Evolutionary conservation across 2,797 vertebrate species (phyloP), one percentile per base, ranked within the genome.

Genomic region (Cossypha polioptera): DNA sequence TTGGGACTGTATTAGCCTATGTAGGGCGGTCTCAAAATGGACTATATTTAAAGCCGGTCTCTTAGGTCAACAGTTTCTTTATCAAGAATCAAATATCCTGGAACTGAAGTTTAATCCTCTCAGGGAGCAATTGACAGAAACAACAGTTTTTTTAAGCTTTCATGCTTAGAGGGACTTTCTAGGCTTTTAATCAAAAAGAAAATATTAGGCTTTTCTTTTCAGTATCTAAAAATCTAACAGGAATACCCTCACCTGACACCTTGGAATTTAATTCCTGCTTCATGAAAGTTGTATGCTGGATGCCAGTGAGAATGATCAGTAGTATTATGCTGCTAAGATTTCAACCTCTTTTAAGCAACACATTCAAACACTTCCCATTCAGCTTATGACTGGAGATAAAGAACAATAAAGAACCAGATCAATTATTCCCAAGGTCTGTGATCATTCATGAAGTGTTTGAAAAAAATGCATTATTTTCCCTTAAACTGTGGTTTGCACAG

Each of bases 101-200:
- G 86, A 98, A 97, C 92, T 88, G 92, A 97, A 97, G 96, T 96
- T 97, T 97, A 97, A 98, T 97, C 97, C 96, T 97, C 94, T 96
- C 94, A 96, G 88, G 90, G 92, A 97, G 95, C 95, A 96, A 98
- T 88, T 94, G 95, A 95, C 96, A 95, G 91, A 97, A 98, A 96
- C 87, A 96, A 96, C 87, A 91, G 16, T 6, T 88, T 96, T 96
- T 95, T 94, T 94, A 96, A 97, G 96, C 95, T 97, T 97, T 97
- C 91, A 85, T 92, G 92, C 94, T 97, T 94, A 96, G 55, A 96
- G 88, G 65, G 91, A 92, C 94, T 95, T 97, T 93, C 85, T 90
- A 94, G 93, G 92, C 88, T 96, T 97, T 96, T 95, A 98, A 97
- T 91, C 58, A 96, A 43, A 74, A 96, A 72, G 63, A 83, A 76